These are phyloP conservation scores for Anniella stebbinsi DNA, from an alignment of 2,797 vertebrate species.

Conservation along the genomic window DNA sequence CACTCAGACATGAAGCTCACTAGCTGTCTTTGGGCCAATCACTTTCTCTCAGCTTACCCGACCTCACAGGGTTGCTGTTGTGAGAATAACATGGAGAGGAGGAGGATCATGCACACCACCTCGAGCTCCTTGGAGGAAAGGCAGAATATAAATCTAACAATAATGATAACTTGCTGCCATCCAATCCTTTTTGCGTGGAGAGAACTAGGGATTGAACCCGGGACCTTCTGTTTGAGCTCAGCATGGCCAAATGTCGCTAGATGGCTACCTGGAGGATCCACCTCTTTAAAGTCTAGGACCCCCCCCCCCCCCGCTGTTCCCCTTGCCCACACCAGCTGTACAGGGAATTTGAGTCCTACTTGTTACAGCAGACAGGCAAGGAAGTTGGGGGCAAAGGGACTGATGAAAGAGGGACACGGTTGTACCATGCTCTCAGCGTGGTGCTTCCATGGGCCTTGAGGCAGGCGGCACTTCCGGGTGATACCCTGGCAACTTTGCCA, in stretches of 20 bases:
- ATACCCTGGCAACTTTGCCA: not conserved
- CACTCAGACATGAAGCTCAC: too few relatives aligned
- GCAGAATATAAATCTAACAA: too few relatives aligned
- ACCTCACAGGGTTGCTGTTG: not conserved
- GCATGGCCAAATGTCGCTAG: not conserved
- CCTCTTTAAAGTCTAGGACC: not conserved
- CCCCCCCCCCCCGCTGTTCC: too few relatives aligned
- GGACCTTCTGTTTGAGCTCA: not conserved
- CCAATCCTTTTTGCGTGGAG: not conserved
- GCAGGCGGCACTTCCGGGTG: not conserved
- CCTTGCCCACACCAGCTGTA: too few relatives aligned
- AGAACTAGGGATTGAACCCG: not conserved
- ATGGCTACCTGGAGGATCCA: too few relatives aligned
- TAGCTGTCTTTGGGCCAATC: too few relatives aligned
- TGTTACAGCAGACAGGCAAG: not conserved
- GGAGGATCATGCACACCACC: too few relatives aligned
- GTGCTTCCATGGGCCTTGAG: too few relatives aligned
- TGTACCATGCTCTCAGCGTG: too few relatives aligned
- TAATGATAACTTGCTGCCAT: not conserved
- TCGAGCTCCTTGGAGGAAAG: too few relatives aligned
- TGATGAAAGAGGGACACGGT: too few relatives aligned
- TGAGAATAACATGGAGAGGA: not conserved
- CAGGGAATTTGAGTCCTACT: not conserved
- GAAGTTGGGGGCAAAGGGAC: not conserved
- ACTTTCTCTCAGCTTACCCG: too few relatives aligned